Evolutionary conservation across 1,140 invertebrate species (phyloP), one percentile per base, ranked within the genome.

Genomic region (Helicoverpa armigera): DNA sequence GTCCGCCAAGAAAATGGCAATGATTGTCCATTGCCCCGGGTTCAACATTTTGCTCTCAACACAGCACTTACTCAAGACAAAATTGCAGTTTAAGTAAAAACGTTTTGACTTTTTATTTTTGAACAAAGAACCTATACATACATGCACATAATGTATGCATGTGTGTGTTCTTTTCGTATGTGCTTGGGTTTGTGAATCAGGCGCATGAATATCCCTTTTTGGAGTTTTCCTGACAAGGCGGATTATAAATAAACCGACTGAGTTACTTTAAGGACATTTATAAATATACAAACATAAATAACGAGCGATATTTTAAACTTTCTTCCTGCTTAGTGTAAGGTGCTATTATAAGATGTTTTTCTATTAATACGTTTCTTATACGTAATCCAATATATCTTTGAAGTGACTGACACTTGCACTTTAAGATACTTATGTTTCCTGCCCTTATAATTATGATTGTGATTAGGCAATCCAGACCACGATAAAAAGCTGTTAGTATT

Each of bases 401-500:
- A 43, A 16, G 61, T 14, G 9, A 48, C 31, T 10, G 35, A 70
- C 43, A 70, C 29, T 51, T 53, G 12, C 35, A 53, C 23, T 13
- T 65, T 3, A 29, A 72, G 16, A 54, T 29, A 18, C 43, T 31
- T 72, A 11, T 43, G 58, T 35, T 31, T 73, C 16, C 43, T 58
- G 53, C 31, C 53, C 18, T 43, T 69, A 69, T 23, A 69, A 58
- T 29, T 72, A 72, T 58, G 11, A 73, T 73, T 51, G 73, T 54
- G 61, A 56, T 77, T 79, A 70, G 48, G 13, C 31, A 78, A 78
- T 63, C 29, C 50, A 78, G 76, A 60, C 11, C 43, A 75, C 73
- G 80, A 84, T 86, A 90, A 85, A 86, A 86, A 83, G 63, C 73
- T 75, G 74, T 65, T 31, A 73, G 48, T 76, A 73, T 74, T 43